Conservation (phyloP, 1,140 invertebrate species). For the Helicoverpa armigera region DNA sequence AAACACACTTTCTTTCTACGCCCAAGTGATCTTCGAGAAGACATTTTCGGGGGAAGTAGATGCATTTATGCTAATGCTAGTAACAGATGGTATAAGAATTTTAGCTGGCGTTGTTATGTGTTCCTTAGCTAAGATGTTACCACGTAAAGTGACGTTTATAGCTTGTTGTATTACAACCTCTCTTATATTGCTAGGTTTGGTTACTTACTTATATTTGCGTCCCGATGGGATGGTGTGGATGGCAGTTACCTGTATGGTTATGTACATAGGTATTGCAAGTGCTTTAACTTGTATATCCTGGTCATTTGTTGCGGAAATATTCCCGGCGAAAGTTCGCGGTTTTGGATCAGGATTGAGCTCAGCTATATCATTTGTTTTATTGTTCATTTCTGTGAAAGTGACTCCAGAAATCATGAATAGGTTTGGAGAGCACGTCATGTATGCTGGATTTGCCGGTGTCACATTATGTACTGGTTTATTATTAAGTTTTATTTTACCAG, state of each 20-base stretch:
- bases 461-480: constrained; percentile 21
- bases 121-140: constrained; percentile 55
- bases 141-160: constrained; percentile 42
- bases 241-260: constrained; percentile 61
- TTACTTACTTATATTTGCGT: constrained; percentile 59
- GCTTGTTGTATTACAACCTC: constrained; percentile 13
- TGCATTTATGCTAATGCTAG: constrained; percentile 62
- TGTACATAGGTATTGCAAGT: constrained; percentile 62
- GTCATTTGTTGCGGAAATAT: constrained; percentile 76
- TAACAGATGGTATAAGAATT: constrained; percentile 58
- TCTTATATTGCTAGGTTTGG: constrained; percentile 56
- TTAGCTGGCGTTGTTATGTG: constrained; percentile 57
- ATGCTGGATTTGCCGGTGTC: constrained; percentile 23
- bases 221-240: constrained; percentile 62
- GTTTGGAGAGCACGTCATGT: constrained; percentile 23
- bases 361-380: constrained; percentile 49
- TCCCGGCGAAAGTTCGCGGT: constrained; percentile 70
- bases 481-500: constrained; percentile 44
- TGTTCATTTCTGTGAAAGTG: constrained; percentile 47
- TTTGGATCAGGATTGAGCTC: constrained; percentile 65
- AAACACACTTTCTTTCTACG: constrained; percentile 67
- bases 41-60: constrained; percentile 65
- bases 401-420: constrained; percentile 28
- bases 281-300: constrained; percentile 63
- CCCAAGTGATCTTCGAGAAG: constrained; percentile 64